Conservation (phyloP, 2,113 vertebrate species). For the Sceloporus undulatus region DNA sequence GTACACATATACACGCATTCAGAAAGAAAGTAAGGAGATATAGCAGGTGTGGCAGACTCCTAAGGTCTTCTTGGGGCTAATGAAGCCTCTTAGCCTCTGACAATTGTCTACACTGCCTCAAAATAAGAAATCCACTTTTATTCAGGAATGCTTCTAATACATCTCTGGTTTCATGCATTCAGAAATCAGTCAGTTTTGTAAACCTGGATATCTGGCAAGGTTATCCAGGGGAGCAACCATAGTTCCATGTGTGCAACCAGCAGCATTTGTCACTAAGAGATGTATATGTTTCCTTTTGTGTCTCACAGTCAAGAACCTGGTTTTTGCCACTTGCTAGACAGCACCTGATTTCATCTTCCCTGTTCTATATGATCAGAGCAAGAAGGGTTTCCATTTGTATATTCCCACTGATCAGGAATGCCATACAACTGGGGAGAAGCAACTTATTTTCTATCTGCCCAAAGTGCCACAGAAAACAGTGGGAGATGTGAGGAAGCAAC, state of each 20-base stretch:
- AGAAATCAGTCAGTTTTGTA: conserved; percentile 55
- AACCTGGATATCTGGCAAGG: neutral
- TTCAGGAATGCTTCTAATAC: conserved; percentile 48
- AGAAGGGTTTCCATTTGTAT: too few species aligned
- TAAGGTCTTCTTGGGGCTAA: too few species aligned
- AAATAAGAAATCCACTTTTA: neutral
- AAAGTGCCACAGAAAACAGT: neutral
- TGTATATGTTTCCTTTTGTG: neutral
- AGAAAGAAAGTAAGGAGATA: too few species aligned
- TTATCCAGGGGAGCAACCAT: neutral
- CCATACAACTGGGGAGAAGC: neutral
- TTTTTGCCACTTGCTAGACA: neutral
- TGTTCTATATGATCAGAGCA: neutral
- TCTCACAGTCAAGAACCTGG: neutral
- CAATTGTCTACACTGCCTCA: too few species aligned
- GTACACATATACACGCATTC: too few species aligned
- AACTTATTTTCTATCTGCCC: neutral
- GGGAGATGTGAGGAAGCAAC: too few species aligned
- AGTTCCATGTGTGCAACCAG: neutral
- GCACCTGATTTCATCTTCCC: neutral
- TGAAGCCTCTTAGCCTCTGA: too few species aligned
- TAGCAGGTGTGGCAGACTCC: too few species aligned
- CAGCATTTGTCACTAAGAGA: neutral
- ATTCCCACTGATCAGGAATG: too few species aligned
- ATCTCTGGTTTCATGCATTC: conserved; percentile 39